Base-by-base conservation (phyloP, 1,140 invertebrate species). In the Psix sp. region DNA sequence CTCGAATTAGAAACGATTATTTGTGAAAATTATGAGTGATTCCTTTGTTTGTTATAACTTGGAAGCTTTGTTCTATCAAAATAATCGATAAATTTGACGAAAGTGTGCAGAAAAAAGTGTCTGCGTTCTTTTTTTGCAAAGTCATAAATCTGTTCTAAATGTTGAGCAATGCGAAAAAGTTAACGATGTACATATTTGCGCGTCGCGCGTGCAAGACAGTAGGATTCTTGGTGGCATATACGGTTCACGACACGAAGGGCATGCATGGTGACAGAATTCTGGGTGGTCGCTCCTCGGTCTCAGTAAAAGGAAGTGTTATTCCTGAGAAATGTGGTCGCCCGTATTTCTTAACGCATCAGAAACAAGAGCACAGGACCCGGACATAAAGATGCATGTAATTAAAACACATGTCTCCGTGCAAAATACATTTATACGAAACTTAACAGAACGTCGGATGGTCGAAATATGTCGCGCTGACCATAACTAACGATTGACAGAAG, bases 211-310 rank as follows among this genome's bases (percentile, higher is more conserved):
- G 38, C 14, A 46, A 59, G 36, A 59, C 46, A 38, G 43, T 42
- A 36, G 60, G 62, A 60, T 63, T 63, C 36, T 46, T 70, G 31
- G 56, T 36, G 7, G 2, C 21, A 4, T 24, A 24, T 54, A 39
- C 17, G 59, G 45, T 56, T 76, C 52, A 54, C 40, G 39, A 29
- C n/a, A n/a, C 57, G 52, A 36, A 73, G 52, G 62, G 66, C 75
- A 67, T 46, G 72, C 66, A 79, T 82, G 83, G 82, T 84, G 84
- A 85, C 84, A 84, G 80, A 76, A 82, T 84, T 83, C 83, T 84
- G 83, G 83, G 83, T 84, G 83, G 83, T 84, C 84, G 80, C 33
- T 46, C 73, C 79, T 80, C 80, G 76, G 76, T 76, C 75, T 65
- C 18, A 43, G 70, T 77, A 82, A 83, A 82, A 81, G 80, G 76